Conservation (phyloP, 2,797 vertebrate genomes). For the Spinibarbus caldwelli region DNA sequence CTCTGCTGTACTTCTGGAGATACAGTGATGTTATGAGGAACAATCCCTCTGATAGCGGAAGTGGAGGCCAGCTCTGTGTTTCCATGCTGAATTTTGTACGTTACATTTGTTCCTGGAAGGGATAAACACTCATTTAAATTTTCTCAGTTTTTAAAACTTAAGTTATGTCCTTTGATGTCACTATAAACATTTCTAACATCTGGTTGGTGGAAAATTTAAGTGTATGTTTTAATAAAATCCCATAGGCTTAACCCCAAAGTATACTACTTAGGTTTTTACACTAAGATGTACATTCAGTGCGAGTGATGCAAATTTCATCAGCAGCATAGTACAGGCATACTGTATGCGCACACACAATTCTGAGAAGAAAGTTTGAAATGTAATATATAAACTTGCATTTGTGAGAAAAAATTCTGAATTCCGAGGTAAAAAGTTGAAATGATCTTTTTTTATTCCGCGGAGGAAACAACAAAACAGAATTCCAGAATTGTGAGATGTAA, state of each 20-base stretch:
- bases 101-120: conserved; percentile 77
- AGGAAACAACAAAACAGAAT: no score
- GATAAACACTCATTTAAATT: neutral
- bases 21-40: conserved; percentile 81
- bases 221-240: neutral
- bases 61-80: conserved; percentile 70
- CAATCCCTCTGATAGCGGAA: conserved; percentile 63
- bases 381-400: no score
- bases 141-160: neutral
- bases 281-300: neutral
- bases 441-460: no score
- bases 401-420: neutral
- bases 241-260: no score
- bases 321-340: neutral
- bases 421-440: no score
- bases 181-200: neutral
- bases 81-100: conserved; percentile 73
- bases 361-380: no score
- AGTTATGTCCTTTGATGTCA: neutral
- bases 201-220: neutral
- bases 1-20: conserved; percentile 64
- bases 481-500: no score
- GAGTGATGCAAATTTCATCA: neutral
- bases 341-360: neutral
- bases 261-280: no score